A percentile compares a stretch with the other conserved stretches of the same genome.
These are phyloP conservation scores for Drosophila formosana DNA, from an alignment of 2,888 invertebrate genomes.

Conservation along the genomic window DNA sequence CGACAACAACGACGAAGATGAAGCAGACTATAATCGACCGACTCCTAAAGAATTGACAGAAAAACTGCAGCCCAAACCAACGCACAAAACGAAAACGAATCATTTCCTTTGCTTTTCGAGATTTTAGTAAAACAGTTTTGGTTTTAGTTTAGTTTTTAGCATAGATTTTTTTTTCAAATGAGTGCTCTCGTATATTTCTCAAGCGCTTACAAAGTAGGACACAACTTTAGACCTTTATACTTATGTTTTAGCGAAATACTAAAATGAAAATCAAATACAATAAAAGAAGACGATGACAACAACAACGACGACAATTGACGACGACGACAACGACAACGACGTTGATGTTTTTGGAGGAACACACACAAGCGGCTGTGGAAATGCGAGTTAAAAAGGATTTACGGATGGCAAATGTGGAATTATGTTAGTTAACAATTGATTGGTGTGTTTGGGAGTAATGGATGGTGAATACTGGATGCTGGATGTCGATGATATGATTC, in stretches of 20 bases:
- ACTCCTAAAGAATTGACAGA: constrained; percentile 15
- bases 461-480: constrained; percentile 18
- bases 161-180: constrained; percentile 43
- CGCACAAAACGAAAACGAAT: constrained; percentile 39
- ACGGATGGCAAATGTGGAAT: constrained; percentile 14
- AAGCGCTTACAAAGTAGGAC: constrained; percentile 59
- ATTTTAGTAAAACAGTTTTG: constrained; percentile 73
- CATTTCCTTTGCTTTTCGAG: neutral
- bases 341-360: constrained; percentile 31
- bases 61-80: constrained; percentile 49
- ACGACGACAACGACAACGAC: constrained; percentile 41
- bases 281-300: constrained; percentile 6
- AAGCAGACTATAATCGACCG: constrained; percentile 6
- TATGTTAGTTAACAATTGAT: constrained; percentile 38
- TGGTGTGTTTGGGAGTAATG: constrained; percentile 5
- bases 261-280: constrained; percentile 23
- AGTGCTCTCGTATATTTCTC: constrained; percentile 57
- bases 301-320: constrained; percentile 25
- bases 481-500: constrained; percentile 46
- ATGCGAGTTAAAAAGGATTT: constrained; percentile 18
- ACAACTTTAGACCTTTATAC: constrained; percentile 44
- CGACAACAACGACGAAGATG: constrained; percentile 17
- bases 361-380: constrained; percentile 47
- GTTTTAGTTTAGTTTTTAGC: constrained; percentile 68
- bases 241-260: constrained; percentile 34